Conservation (phyloP, 2,113 vertebrate species). For the Oncorhynchus clarkii region DNA sequence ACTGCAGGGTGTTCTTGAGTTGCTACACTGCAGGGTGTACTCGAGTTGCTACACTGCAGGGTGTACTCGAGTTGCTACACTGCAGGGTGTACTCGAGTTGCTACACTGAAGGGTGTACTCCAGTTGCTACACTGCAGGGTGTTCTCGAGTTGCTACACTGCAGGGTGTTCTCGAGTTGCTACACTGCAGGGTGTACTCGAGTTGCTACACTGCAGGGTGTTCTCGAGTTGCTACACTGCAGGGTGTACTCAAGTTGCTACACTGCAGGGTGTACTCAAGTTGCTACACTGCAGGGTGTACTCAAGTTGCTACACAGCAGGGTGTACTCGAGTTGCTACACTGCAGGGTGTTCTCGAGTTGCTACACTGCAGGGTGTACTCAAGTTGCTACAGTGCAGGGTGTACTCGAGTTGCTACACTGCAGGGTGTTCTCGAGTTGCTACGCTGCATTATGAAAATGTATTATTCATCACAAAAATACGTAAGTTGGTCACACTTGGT, state of each 20-base stretch:
- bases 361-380: not conserved
- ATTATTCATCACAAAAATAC: conserved; percentile 11
- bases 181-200: not conserved
- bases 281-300: too few relatives aligned
- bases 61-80: too few relatives aligned
- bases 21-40: too few relatives aligned
- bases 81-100: too few relatives aligned
- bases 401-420: not conserved
- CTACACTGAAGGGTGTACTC: too few relatives aligned
- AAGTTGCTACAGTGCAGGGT: not conserved
- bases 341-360: not conserved
- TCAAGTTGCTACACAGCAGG: too few relatives aligned
- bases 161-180: too few relatives aligned
- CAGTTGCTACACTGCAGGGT: too few relatives aligned
- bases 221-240: too few relatives aligned
- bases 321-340: not conserved
- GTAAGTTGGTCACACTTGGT: not conserved
- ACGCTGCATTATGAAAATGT: not conserved
- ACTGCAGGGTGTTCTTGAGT: not conserved
- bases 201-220: too few relatives aligned
- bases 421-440: not conserved
- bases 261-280: not conserved
- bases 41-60: too few relatives aligned
- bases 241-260: not conserved
- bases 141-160: too few relatives aligned